Evolutionary conservation across 2,113 vertebrate genomes (phyloP).

Genomic region (Procavia capensis): DNA sequence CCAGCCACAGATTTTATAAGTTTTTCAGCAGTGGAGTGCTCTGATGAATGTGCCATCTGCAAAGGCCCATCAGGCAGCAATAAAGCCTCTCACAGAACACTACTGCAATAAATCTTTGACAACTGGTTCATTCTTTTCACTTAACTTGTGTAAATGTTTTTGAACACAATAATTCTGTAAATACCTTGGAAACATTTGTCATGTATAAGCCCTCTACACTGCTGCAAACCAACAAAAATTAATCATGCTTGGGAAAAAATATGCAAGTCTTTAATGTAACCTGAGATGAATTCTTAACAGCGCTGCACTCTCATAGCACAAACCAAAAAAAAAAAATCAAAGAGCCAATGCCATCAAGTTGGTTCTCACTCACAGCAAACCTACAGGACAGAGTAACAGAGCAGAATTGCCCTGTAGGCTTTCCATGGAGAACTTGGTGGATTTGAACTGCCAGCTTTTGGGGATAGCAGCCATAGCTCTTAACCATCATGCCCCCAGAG

Average conservation of each 20-base stretch:
- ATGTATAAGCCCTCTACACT: neutral
- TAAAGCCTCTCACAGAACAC: neutral
- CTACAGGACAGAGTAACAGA: too few relatives aligned
- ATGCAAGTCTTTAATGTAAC: neutral
- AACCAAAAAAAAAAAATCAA: too few relatives aligned
- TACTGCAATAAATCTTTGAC: neutral
- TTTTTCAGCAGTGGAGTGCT: slow-evolving; percentile 3
- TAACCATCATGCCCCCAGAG: neutral
- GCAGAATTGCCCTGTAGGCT: too few relatives aligned
- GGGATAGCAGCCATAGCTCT: too few relatives aligned
- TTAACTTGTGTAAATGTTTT: slow-evolving; percentile 11
- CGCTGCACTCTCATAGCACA: neutral
- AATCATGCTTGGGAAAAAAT: neutral
- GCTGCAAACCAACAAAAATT: slow-evolving; percentile 29
- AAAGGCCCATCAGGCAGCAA: neutral
- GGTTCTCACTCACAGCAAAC: too few relatives aligned
- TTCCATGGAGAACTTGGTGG: too few relatives aligned
- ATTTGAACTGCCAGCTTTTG: too few relatives aligned
- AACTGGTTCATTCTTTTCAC: slow-evolving; percentile 3
- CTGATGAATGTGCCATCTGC: slow-evolving; percentile 17
- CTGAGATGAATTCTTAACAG: slow-evolving; percentile 12
- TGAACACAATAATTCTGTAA: slow-evolving; percentile 28
- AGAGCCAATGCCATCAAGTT: too few relatives aligned
- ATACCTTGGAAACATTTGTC: slow-evolving; percentile 18
- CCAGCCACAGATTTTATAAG: neutral